Evolutionary conservation across 2,797 vertebrate species (phyloP).

Genomic region (Thalassophryne amazonica): DNA sequence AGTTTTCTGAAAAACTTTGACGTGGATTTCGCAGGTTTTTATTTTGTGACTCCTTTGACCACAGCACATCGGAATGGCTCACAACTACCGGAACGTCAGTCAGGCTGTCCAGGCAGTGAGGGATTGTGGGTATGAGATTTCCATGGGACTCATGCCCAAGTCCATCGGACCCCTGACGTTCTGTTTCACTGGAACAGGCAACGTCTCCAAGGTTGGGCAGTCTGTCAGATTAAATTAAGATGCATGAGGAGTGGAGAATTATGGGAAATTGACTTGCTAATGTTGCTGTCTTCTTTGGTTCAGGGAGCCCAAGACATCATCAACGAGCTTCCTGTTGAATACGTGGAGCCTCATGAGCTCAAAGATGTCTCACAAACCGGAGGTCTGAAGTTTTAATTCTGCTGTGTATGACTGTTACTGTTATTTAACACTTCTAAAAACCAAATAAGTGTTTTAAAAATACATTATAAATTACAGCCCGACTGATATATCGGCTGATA

Average conservation of each 20-base stretch:
- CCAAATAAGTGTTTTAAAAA: too few species aligned
- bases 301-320: slow-evolving; percentile 96
- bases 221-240: too few species aligned
- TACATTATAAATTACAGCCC: too few species aligned
- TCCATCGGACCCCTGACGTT: slow-evolving; percentile 94
- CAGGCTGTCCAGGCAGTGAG: slow-evolving; percentile 96
- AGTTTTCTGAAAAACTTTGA: too few species aligned
- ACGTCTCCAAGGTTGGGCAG: slow-evolving; percentile 97
- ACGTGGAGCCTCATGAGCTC: slow-evolving; percentile 92
- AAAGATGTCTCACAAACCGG: slow-evolving; percentile 88
- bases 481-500: too few species aligned
- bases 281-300: not conserved
- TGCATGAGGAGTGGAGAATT: not conserved
- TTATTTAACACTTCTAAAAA: too few species aligned
- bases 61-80: slow-evolving; percentile 97
- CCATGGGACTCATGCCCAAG: slow-evolving; percentile 94
- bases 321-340: slow-evolving; percentile 92
- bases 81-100: slow-evolving; percentile 96
- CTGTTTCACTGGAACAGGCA: slow-evolving; percentile 97
- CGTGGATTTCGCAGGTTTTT: too few species aligned
- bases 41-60: not conserved
- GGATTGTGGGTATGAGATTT: slow-evolving; percentile 96
- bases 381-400: too few species aligned
- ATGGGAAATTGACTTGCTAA: not conserved
- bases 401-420: too few species aligned